Percentiles rank a stretch among this genome's conserved stretches.
These are phyloP conservation scores for Propsilocerus akamusi DNA, from an alignment of 1,140 invertebrate species.

Conservation along the genomic window DNA sequence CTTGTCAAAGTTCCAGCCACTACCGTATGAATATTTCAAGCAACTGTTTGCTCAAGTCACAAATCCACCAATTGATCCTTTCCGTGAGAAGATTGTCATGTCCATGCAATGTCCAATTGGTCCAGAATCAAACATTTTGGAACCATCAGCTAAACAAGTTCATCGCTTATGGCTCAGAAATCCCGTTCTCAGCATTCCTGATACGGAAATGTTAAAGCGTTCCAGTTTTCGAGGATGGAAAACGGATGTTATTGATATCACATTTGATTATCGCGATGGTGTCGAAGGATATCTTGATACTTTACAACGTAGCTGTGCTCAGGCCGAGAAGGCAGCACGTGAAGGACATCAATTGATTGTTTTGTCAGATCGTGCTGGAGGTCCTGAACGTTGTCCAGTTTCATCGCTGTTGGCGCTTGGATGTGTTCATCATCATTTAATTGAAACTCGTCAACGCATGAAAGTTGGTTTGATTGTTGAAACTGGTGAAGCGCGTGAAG, in stretches of 20 bases:
- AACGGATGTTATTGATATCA: slow-evolving; percentile 79
- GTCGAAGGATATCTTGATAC: slow-evolving; percentile 53
- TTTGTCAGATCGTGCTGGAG: slow-evolving; percentile 67
- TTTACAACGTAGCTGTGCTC: slow-evolving; percentile 58
- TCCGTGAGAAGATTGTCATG: slow-evolving; percentile 98
- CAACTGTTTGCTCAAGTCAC: slow-evolving; percentile 99
- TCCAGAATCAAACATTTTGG: slow-evolving; percentile 86
- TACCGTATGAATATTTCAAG: slow-evolving; percentile 96
- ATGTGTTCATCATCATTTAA: slow-evolving; percentile 88
- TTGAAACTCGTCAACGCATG: slow-evolving; percentile 88
- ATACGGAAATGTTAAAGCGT: slow-evolving; percentile 71
- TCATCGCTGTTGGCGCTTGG: slow-evolving; percentile 75
- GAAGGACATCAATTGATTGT: slow-evolving; percentile 73
- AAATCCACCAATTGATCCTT: slow-evolving; percentile 99
- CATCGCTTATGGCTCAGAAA: slow-evolving; percentile 84
- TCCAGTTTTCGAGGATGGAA: slow-evolving; percentile 83
- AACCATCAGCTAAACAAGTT: slow-evolving; percentile 77
- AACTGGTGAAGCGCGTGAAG: slow-evolving; percentile 87
- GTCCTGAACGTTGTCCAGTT: slow-evolving; percentile 49
- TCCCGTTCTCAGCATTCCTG: slow-evolving; percentile 82
- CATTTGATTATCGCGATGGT: slow-evolving; percentile 56
- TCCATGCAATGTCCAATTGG: slow-evolving; percentile 81
- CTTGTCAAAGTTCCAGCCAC: slow-evolving; percentile 82
- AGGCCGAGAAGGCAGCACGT: slow-evolving; percentile 64
- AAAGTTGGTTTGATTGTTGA: slow-evolving; percentile 87